Conservation (phyloP, 2,888 invertebrate species). For the Tachina lurida region DNA sequence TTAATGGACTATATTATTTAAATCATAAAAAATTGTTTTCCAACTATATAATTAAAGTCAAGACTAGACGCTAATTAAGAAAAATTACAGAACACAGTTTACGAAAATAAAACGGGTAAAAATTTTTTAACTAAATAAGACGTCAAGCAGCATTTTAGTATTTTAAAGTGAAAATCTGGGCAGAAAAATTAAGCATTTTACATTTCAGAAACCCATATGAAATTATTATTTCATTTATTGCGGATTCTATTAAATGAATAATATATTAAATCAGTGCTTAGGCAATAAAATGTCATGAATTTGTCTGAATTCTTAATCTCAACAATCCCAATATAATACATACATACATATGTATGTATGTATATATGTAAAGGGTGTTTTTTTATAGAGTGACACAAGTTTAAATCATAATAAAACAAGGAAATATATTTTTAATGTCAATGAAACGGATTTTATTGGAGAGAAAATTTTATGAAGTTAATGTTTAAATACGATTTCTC, state of each 20-base stretch:
- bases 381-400: too few species aligned
- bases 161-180: not conserved
- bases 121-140: not conserved
- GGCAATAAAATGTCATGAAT: constrained; percentile 6
- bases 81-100: not conserved
- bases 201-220: too few species aligned
- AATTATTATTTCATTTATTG: not conserved
- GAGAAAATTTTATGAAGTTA: too few species aligned
- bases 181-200: too few species aligned
- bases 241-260: not conserved
- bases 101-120: not conserved
- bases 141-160: not conserved
- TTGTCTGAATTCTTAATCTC: constrained; percentile 8
- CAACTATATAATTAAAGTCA: constrained; percentile 26
- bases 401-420: too few species aligned
- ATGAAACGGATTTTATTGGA: too few species aligned
- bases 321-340: constrained; percentile 10
- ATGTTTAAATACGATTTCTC: too few species aligned
- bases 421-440: too few species aligned
- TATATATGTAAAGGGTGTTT: not conserved
- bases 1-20: constrained; percentile 30
- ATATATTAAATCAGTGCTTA: not conserved
- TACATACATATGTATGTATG: not conserved
- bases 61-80: not conserved
- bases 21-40: constrained; percentile 4